phyloP scores from a whole-genome alignment of 2,888 invertebrate species.

The Cactoblastis cactorum region DNA sequence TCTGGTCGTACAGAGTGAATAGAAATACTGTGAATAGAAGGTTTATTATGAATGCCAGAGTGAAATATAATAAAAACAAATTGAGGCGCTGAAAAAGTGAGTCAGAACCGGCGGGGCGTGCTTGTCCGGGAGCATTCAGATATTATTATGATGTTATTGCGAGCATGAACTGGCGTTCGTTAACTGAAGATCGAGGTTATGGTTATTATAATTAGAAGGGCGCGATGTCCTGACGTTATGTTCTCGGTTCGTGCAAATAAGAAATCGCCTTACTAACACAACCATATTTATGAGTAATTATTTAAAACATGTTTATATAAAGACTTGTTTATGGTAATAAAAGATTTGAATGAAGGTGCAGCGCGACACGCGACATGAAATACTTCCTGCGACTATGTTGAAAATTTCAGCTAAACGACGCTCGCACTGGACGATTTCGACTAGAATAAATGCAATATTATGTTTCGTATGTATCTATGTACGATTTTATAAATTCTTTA shows the following conservation, averaged over 20 bases:
- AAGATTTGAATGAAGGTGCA: background rate
- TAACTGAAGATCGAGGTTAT: background rate
- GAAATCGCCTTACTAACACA: no score
- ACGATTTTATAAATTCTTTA: no score
- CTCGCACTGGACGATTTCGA: background rate
- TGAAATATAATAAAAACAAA: slow-evolving; percentile 1
- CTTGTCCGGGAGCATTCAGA: background rate
- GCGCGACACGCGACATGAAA: background rate
- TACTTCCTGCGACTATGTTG: background rate
- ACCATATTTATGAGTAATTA: no score
- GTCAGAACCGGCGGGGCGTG: background rate
- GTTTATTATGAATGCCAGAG: background rate
- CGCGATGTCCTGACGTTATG: no score
- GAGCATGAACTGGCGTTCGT: background rate
- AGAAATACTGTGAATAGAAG: background rate
- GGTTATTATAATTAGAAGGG: no score
- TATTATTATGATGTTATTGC: background rate
- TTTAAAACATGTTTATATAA: background rate
- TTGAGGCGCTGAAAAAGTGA: background rate
- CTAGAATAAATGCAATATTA: background rate
- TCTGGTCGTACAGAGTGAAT: background rate
- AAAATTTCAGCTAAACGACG: background rate
- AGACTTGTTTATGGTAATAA: background rate
- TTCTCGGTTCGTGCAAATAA: no score
- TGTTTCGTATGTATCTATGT: no score